Evolutionary conservation across 1,140 invertebrate species (phyloP).

Genomic region (Euura saliciscinereae): DNA sequence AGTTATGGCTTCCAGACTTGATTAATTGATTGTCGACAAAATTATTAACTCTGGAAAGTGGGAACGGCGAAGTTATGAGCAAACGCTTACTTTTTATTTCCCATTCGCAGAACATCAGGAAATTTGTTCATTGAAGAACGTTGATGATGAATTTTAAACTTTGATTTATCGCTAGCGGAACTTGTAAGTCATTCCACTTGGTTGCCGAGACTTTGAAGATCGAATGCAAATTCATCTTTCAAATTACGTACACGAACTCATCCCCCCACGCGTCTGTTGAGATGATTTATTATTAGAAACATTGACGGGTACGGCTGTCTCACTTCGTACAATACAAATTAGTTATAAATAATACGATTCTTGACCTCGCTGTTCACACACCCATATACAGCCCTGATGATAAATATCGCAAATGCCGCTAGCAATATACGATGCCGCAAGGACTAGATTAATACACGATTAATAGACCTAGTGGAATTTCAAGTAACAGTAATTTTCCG

Average conservation of each 20-base stretch:
- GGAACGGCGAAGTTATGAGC: background rate
- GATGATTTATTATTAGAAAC: background rate
- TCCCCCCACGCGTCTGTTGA: background rate
- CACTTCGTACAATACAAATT: background rate
- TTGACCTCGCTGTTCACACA: background rate
- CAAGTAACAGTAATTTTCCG: no score
- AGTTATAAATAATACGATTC: background rate
- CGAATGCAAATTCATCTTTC: no score
- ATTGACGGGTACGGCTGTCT: background rate
- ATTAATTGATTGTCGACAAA: background rate
- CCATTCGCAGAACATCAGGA: no score
- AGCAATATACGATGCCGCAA: background rate
- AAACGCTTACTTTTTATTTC: background rate
- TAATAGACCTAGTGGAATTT: no score
- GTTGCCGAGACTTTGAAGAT: no score
- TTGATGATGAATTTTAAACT: no score
- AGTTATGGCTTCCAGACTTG: background rate
- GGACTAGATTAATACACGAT: no score
- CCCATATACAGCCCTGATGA: background rate
- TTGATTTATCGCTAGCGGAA: no score
- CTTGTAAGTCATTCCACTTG: no score
- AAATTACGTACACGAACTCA: no score
- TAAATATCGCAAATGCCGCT: background rate
- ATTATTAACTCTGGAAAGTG: background rate
- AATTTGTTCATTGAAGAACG: no score